Evolutionary conservation across 1,140 invertebrate genomes (phyloP).

Genomic region (Paralvinella palmiformis): DNA sequence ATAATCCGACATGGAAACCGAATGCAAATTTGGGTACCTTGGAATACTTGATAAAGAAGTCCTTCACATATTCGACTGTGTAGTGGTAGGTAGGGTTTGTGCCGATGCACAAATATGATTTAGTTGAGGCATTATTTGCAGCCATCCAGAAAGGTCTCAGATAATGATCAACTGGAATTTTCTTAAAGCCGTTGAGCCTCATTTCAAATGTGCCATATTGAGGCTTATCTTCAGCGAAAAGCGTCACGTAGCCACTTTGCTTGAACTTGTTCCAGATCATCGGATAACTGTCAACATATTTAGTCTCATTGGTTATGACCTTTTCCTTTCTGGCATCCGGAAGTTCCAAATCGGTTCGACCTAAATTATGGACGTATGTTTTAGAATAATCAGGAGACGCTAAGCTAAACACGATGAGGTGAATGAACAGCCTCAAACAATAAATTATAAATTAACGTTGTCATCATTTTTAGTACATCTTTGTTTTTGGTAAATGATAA

Average conservation of each 20-base stretch:
- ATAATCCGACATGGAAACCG: conserved; percentile 76
- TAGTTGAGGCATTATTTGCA: no score
- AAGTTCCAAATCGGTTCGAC: conserved; percentile 33
- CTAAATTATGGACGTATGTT: no score
- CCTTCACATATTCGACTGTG: conserved; percentile 60
- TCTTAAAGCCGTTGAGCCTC: conserved; percentile 73
- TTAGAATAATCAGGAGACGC: no score
- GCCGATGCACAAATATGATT: conserved; percentile 63
- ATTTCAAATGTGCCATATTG: conserved; percentile 29
- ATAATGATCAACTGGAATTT: conserved; percentile 55
- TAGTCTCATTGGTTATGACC: not conserved
- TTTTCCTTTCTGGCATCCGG: conserved; percentile 25
- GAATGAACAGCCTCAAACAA: no score
- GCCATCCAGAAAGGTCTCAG: conserved; percentile 67
- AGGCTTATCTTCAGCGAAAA: conserved; percentile 43
- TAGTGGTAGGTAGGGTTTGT: conserved; percentile 65
- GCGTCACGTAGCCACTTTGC: conserved; percentile 35
- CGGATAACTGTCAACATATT: conserved; percentile 31
- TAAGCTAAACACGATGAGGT: no score
- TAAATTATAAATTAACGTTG: no score
- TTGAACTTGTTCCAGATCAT: conserved; percentile 38
- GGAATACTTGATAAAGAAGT: conserved; percentile 61
- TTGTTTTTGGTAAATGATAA: no score
- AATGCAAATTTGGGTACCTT: conserved; percentile 72
- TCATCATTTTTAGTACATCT: no score